phyloP scores from a whole-genome alignment of 1,140 invertebrate species.

The Orchesella cincta region DNA sequence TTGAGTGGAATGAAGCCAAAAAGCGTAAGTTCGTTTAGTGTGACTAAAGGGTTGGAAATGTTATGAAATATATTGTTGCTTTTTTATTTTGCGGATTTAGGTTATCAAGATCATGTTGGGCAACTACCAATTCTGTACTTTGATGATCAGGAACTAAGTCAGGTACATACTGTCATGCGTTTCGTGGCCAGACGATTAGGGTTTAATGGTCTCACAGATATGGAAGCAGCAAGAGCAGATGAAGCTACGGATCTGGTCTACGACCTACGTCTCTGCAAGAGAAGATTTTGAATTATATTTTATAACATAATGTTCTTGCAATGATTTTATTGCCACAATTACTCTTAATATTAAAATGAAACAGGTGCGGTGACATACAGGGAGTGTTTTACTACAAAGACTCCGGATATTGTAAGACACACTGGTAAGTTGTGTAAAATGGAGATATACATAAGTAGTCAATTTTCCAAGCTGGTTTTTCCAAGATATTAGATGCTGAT shows the following conservation, averaged over 20 bases:
- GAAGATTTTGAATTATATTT: neutral
- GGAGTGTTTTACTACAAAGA: neutral
- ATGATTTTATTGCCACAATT: constrained; percentile 4
- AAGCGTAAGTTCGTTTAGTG: constrained; percentile 9
- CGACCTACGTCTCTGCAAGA: constrained; percentile 7
- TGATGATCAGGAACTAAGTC: constrained; percentile 16
- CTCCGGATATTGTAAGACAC: constrained; percentile 24
- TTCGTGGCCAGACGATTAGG: constrained; percentile 18
- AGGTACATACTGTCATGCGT: constrained; percentile 10
- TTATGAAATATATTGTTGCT: neutral
- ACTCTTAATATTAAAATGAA: neutral
- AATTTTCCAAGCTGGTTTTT: neutral
- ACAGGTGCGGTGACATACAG: neutral
- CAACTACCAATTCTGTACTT: constrained; percentile 3
- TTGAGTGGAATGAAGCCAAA: neutral
- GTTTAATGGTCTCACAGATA: constrained; percentile 25
- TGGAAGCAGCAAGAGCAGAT: constrained; percentile 20
- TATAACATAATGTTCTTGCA: neutral
- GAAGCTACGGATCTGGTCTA: constrained; percentile 25
- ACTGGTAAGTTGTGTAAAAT: neutral
- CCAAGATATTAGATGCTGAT: neutral
- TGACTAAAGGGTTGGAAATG: neutral
- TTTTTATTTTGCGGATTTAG: neutral
- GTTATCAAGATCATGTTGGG: constrained; percentile 13
- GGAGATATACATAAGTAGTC: too few species aligned